Evolutionary conservation across 2,888 invertebrate genomes (phyloP), one percentile per base, ranked within the genome.

Genomic region (Lepidochrysops patricia): DNA sequence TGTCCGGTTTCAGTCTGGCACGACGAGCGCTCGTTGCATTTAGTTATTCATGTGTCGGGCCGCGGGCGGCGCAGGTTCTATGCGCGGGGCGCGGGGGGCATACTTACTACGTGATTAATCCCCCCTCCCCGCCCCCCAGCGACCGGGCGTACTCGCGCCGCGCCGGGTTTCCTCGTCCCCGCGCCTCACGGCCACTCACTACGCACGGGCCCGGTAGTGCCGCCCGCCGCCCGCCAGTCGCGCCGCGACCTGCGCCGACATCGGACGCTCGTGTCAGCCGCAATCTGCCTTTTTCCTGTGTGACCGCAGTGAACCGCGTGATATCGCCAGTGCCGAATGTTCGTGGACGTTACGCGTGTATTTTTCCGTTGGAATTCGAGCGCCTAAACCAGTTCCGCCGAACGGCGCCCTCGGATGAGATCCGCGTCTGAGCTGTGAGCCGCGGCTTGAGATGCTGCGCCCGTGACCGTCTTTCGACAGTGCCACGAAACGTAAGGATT

Each of bases 31-130:
- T 80, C 80, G 77, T 80, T 68, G 67, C 68, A 64, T 64, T 67
- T 64, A 66, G 77, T 86, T 87, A 86, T 88, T 86, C 85, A 85
- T 84, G 84, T 87, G 80, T 85, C 78, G n/a, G n/a, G n/a, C n/a
- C 80, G 77, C 72, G 73, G 77, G 43, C 43, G 80, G 80, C 80
- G 79, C 85, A 84, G 86, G 88, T 80, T 87, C 79, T 84, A 79
- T 75, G 76, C 59, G 67, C 67, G 63, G 65, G 76, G 67, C 70
- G 73, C 72, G 73, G 73, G 80, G 83, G 85, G 83, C 79, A 84
- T 85, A 86, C 87, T 88, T 86, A 88, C 88, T 88, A 88, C 88
- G 88, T 87, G 88, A 88, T 88, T 87, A 88, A 87, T 86, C 85
- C 86, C 74, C 76, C 70, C 67, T 72, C 70, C 69, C 57, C 62